Evolutionary conservation across 2,888 invertebrate species (phyloP), one percentile per base, ranked within the genome.

Genomic region (Apamea monoglypha): DNA sequence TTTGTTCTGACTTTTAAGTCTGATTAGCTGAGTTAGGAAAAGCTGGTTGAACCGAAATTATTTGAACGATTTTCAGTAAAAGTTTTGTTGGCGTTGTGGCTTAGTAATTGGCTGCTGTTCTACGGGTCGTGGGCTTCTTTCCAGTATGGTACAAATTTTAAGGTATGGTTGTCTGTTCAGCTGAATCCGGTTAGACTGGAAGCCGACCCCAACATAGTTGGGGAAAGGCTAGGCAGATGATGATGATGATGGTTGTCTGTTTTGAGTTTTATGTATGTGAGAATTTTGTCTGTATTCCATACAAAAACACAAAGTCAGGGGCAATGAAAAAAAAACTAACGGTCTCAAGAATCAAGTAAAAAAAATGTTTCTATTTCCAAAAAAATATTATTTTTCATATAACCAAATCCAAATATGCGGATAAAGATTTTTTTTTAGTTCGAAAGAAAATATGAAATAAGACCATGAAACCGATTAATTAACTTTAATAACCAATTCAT

Each of bases 11-110:
- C 73, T 82, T 82, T 78, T 73, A 82, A 82, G 73, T 82, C 73
- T 82, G 82, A 82, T 82, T 82, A 82, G 79, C 73, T 53, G 59
- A 79, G 73, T 82, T 82, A 83, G 16, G 71, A 32, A 47, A 71
- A 83, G 44, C 83, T 71, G 82, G 64, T 79, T 84, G 69, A 84
- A 70, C 72, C 64, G 63, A 84, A 82, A 82, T 70, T 74, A 84
- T 82, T 82, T 73, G 80, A 70, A 79, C 73, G 82, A 84, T 82
- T 84, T 84, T 70, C 59, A 53, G 80, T 36, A 53, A 74, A 78
- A 79, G 59, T 82, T 82, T 73, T 73, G 79, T 78, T 79, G 47
- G 70, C 59, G 32, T 61, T 56, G 53, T 59, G 76, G 82, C 61
- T 59, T 59, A 61, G 59, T 74, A 74, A 83, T 80, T 83, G 84